These are phyloP conservation scores for Oeneis ivallda DNA, from an alignment of 2,888 invertebrate species.

Conservation along the genomic window DNA sequence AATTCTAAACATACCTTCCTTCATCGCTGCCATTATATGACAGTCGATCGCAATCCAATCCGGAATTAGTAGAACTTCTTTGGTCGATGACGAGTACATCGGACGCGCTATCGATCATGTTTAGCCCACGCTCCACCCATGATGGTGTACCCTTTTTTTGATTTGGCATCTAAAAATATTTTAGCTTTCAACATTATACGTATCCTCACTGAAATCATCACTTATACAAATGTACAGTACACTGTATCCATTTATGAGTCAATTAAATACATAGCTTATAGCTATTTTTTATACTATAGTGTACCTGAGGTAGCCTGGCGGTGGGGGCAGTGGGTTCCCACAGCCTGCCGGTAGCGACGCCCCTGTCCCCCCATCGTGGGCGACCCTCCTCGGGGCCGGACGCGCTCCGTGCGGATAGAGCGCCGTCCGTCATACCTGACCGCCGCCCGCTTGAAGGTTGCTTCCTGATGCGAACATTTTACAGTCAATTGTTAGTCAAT, in stretches of 20 bases:
- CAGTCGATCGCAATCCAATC: constrained; percentile 70
- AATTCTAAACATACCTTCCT: constrained; percentile 57
- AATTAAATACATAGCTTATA: no score
- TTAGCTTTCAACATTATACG: neutral
- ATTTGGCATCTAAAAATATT: constrained; percentile 66
- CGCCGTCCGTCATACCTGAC: constrained; percentile 54
- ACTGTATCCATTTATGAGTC: neutral
- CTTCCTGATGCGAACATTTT: constrained; percentile 43
- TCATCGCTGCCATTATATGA: constrained; percentile 76
- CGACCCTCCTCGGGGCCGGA: constrained; percentile 81
- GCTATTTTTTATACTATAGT: no score
- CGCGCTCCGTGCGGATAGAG: constrained; percentile 68
- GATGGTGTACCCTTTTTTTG: constrained; percentile 78
- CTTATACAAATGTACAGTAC: no score
- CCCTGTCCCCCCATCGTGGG: constrained; percentile 88
- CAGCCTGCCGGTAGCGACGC: constrained; percentile 84
- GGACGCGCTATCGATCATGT: constrained; percentile 75
- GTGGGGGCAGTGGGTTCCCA: constrained; percentile 83
- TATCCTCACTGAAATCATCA: neutral
- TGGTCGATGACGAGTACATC: constrained; percentile 83
- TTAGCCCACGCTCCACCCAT: constrained; percentile 82
- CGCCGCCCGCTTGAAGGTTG: constrained; percentile 59
- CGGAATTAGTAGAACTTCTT: constrained; percentile 71
- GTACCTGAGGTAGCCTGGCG: constrained; percentile 74
- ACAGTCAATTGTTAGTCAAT: neutral